Base-by-base conservation (phyloP, 2,113 vertebrate species). In the Xenopus laevis region DNA sequence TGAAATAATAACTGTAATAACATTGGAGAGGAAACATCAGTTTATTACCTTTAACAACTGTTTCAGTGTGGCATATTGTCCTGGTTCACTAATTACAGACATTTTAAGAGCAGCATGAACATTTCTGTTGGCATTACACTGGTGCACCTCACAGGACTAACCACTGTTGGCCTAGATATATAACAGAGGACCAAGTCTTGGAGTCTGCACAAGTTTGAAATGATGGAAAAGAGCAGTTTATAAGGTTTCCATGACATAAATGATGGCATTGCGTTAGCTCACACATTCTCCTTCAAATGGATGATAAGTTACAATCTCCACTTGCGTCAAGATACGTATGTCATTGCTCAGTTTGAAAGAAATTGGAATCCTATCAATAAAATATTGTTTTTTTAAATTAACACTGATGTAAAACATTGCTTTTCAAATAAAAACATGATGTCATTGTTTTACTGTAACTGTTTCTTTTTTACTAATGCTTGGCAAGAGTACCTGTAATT, bases 341-440 rank as follows among this genome's bases (percentile, higher is more conserved):
- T 50, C 47, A 50, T 10, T 50, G 47, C 12, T 13, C 47, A 50
- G 15, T 50, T 50, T 50, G 11, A 50, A 50, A 50, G 12, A 50
- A 50, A 50, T 16, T 50, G 47, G 47, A 50, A 50, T 16, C 11
- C 47, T 50, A 16, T 50, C 11, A 50, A 50, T 50, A 13, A 50
- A 50, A 50, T 50, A 50, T 13, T 50, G 33, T 40, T 40, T 40
- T 40, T 40, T 13, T 13, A 50, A 50, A 50, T 50, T 50, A 60
- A 21, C 13, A 15, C 21, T 23, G 20, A 23, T 27, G 58, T 2
- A 13, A 23, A 23, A 60, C 58, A 60, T 60, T 10, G 1, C 58
- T 60, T 60, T 60, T 60, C 21, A 10, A 60, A 21, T 21, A 27
- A 60, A 60, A 27, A 60, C 10, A 60, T 60, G 58, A 60, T 60